Conservation (phyloP, 2,888 invertebrate genomes). For the Fissipunctia ypsillon region DNA sequence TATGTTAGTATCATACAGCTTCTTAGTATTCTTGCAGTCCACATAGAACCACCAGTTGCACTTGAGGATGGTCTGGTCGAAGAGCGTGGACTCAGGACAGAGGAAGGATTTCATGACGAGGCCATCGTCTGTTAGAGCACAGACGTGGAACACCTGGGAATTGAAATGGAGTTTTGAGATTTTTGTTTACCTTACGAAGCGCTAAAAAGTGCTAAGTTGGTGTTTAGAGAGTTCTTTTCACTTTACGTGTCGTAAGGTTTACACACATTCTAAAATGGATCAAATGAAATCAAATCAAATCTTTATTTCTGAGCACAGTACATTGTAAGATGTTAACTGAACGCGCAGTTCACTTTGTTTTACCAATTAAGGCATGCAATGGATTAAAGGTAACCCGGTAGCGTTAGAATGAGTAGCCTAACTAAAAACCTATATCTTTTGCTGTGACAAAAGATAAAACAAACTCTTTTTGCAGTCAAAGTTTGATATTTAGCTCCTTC, state of each 20-base stretch:
- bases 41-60: slow-evolving; percentile 99
- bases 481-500: background rate
- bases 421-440: too few relatives aligned
- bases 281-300: too few relatives aligned
- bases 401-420: too few relatives aligned
- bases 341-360: too few relatives aligned
- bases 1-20: slow-evolving; percentile 96
- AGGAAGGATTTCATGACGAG: slow-evolving; percentile 97
- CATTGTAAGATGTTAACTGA: too few relatives aligned
- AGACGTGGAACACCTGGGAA: slow-evolving; percentile 96
- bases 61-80: slow-evolving; percentile 97
- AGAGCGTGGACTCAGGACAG: slow-evolving; percentile 97
- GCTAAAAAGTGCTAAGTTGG: background rate
- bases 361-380: too few relatives aligned
- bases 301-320: too few relatives aligned
- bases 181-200: background rate
- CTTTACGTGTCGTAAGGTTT: background rate
- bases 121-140: slow-evolving; percentile 96
- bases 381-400: too few relatives aligned
- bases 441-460: too few relatives aligned
- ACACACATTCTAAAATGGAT: background rate
- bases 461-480: too few relatives aligned
- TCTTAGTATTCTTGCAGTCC: slow-evolving; percentile 95
- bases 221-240: background rate
- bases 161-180: background rate